Evolutionary conservation across 2,113 vertebrate species (phyloP).

Genomic region (Heliornis fulica): DNA sequence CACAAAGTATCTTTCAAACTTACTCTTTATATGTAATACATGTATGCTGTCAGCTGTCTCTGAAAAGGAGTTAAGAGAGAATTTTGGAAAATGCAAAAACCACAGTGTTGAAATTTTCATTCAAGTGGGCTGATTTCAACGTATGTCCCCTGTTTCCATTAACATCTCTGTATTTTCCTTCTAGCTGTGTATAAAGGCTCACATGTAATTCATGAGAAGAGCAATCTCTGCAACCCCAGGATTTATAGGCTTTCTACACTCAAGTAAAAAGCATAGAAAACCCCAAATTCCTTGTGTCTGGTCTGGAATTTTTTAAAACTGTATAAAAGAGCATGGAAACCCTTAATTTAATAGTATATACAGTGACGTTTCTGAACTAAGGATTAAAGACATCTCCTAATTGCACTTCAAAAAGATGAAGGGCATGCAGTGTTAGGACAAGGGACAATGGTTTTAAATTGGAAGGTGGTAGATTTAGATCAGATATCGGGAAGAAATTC

Average conservation of each 20-base stretch:
- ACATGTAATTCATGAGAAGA: neutral
- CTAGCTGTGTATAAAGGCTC: neutral
- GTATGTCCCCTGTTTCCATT: neutral
- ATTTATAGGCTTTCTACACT: neutral
- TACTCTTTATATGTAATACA: neutral
- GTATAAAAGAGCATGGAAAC: neutral
- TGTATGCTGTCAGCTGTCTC: neutral
- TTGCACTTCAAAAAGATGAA: neutral
- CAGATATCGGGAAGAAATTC: too few relatives aligned
- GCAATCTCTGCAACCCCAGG: neutral
- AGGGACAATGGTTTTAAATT: too few relatives aligned
- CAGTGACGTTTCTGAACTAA: neutral
- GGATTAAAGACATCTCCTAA: neutral
- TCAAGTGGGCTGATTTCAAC: neutral
- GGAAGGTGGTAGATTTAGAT: too few relatives aligned
- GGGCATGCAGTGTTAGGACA: too few relatives aligned
- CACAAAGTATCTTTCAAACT: neutral
- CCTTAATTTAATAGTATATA: neutral
- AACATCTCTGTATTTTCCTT: neutral
- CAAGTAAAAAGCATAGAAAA: neutral
- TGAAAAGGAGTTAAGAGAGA: neutral
- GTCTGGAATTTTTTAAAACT: neutral
- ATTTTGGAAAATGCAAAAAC: neutral
- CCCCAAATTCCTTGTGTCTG: neutral
- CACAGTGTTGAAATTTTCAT: neutral